Base-by-base conservation (phyloP, 2,797 vertebrate genomes). In the Danionella dracula region DNA sequence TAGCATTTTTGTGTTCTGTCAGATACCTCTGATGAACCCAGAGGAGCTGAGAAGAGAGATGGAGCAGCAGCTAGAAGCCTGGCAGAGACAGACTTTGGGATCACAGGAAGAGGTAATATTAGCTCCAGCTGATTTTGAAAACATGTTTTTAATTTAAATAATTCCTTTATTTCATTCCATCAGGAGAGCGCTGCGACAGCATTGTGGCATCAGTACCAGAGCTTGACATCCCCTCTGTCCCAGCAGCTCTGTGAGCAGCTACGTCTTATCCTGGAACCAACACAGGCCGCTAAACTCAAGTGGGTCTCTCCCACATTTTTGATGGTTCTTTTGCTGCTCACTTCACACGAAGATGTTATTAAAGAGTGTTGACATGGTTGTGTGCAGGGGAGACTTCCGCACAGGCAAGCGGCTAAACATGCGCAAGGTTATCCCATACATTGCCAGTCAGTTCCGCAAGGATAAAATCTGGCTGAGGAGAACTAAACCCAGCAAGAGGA, bases 391-490 rank as follows among this genome's bases (percentile, higher is more conserved):
- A 1, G 95, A 99, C 68, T 99, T 91, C 82, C 92, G 97, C 66
- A 98, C 96, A 0, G 97, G 97, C 56, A 99, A 98, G 73, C 89
- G 97, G 8, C 80, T 99, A 48, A 99, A 99, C 85, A 99, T 99
- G 93, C 90, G 94, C 23, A 99, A 99, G 82, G 94, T 99, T 62
- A 99, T 99, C 69, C 97, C 97, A 0, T 99, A 99, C 76, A 92
- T 99, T 19, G 96, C 97, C 75, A 99, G 97, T 67, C 94, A 99
- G 76, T 99, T 99, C 83, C 91, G 96, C 2, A 99, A 99, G 70
- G 97, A 99, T 68, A 99, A 98, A 83, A 99, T 99, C 83, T 99
- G 97, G 97, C 82, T 99, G 83, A 87, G 97, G 76, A 92, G 96
- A 76, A 98, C 93, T 45, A 98, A 95, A 78, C 94, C 95, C 77